Evolutionary conservation across 2,113 vertebrate species (phyloP).

Genomic region (Gyps fulvus): DNA sequence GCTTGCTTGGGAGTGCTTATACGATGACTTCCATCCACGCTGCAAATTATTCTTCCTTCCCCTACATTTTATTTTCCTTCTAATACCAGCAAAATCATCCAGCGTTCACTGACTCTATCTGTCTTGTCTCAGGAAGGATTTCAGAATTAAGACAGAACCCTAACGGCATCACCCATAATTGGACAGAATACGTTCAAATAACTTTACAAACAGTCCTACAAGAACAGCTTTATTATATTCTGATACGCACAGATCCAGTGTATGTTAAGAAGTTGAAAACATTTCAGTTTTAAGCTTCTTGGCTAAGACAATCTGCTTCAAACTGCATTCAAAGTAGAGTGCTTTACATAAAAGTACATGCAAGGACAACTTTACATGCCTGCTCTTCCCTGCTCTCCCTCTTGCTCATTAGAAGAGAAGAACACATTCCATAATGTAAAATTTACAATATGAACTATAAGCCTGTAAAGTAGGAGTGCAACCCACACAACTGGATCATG

Average conservation of each 20-base stretch:
- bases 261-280: not conserved
- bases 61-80: not conserved
- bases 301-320: not conserved
- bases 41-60: not conserved
- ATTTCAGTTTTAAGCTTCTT: not conserved
- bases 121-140: not conserved
- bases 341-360: not conserved
- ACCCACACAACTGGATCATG: not conserved
- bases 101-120: not conserved
- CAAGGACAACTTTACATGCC: not conserved
- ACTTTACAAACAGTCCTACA: not conserved
- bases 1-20: not conserved
- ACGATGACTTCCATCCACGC: not conserved
- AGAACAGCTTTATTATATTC: not conserved
- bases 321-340: not conserved
- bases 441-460: not conserved
- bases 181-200: not conserved
- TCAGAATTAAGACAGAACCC: not conserved
- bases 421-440: not conserved
- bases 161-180: not conserved
- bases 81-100: not conserved
- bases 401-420: not conserved
- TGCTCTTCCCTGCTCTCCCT: not conserved
- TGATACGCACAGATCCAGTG: not conserved
- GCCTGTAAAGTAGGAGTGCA: not conserved